Percentiles rank a stretch among this genome's conserved stretches.
Conservation (phyloP, 2,797 vertebrate genomes). For the Galaxias olidus region DNA sequence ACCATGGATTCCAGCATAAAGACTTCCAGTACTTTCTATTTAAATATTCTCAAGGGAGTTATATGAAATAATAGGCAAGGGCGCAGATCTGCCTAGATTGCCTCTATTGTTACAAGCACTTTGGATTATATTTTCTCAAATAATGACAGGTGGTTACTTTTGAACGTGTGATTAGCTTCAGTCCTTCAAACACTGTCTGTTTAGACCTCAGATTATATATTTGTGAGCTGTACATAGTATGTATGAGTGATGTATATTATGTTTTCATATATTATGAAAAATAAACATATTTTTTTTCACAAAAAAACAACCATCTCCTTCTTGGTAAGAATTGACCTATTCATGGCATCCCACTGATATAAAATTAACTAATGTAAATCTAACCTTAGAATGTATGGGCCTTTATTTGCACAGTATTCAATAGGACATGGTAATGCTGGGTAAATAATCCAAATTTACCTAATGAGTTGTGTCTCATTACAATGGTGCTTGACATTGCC, state of each 20-base stretch:
- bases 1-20: constrained; percentile 3
- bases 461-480: constrained; percentile 55
- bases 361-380: background rate
- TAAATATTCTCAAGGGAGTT: constrained; percentile 47
- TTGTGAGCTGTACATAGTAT: constrained; percentile 67
- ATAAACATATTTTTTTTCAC: constrained; percentile 71
- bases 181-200: constrained; percentile 35
- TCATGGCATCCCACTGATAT: background rate
- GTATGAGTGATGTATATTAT: constrained; percentile 57
- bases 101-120: constrained; percentile 68
- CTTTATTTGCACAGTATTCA: constrained; percentile 42
- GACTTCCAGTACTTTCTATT: constrained; percentile 72
- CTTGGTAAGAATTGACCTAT: background rate
- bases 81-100: constrained; percentile 19
- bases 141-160: constrained; percentile 44
- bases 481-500: constrained; percentile 12
- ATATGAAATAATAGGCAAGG: constrained; percentile 2
- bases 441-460: constrained; percentile 44
- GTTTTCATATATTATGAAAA: constrained; percentile 46
- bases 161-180: background rate
- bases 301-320: constrained; percentile 1
- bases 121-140: constrained; percentile 67
- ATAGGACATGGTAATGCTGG: constrained; percentile 40
- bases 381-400: constrained; percentile 2
- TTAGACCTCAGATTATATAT: constrained; percentile 49